These are phyloP conservation scores for Acleris holmiana DNA, from an alignment of 2,888 invertebrate genomes.

Conservation along the genomic window DNA sequence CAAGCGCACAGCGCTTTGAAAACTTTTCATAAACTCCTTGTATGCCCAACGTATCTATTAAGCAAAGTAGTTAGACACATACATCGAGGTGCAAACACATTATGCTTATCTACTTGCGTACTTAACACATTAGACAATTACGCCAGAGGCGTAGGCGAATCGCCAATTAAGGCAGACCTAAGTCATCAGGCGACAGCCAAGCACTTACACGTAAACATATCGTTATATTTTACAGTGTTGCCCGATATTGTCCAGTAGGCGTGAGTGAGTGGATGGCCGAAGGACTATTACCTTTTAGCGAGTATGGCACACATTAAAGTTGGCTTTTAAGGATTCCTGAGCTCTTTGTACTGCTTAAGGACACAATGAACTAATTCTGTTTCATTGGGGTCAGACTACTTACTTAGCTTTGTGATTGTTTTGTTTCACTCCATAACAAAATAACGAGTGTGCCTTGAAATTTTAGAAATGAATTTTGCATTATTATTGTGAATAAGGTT, in stretches of 20 bases:
- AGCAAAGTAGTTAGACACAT: constrained; percentile 11
- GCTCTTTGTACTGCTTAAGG: constrained; percentile 32
- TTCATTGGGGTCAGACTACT: constrained; percentile 25
- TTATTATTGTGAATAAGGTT: not conserved
- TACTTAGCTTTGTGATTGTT: not conserved
- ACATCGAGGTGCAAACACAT: constrained; percentile 17
- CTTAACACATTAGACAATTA: constrained; percentile 52
- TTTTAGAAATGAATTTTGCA: too few relatives aligned
- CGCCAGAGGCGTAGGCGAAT: constrained; percentile 57
- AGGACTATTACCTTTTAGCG: constrained; percentile 48
- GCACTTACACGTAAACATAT: constrained; percentile 59
- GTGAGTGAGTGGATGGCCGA: constrained; percentile 49
- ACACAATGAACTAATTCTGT: constrained; percentile 38
- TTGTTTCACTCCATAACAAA: too few relatives aligned
- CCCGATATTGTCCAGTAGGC: constrained; percentile 54
- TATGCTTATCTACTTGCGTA: constrained; percentile 13
- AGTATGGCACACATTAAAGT: constrained; percentile 35
- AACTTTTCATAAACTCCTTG: too few relatives aligned
- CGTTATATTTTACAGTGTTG: constrained; percentile 56
- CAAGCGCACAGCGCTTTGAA: too few relatives aligned
- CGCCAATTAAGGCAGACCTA: constrained; percentile 47
- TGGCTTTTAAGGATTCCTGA: constrained; percentile 37
- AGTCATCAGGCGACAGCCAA: constrained; percentile 48
- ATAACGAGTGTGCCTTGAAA: too few relatives aligned
- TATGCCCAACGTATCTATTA: not conserved